A percentile compares a stretch with the other conserved stretches of the same genome.
Evolutionary conservation across 2,797 vertebrate genomes (phyloP).

Genomic region (Catamblyrhynchus diadema): DNA sequence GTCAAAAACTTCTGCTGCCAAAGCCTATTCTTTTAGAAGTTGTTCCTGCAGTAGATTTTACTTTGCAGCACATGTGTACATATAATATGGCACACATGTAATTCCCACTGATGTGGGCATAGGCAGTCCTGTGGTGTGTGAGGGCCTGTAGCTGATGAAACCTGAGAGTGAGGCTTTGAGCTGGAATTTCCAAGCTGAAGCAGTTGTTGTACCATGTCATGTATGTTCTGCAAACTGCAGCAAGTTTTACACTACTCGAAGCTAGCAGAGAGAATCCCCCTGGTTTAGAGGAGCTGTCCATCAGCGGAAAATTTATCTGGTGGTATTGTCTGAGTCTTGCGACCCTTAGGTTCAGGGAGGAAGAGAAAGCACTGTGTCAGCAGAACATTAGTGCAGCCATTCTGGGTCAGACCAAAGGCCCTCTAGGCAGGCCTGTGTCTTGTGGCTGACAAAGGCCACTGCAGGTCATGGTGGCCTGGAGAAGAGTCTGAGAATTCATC

Average conservation of each 20-base stretch:
- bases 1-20: background rate
- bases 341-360: background rate
- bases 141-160: background rate
- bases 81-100: background rate
- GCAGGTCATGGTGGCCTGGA: background rate
- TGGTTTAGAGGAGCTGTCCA: background rate
- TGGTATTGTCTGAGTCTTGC: background rate
- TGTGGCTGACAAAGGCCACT: background rate
- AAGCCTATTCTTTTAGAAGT: background rate
- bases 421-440: rapidly evolving
- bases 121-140: background rate
- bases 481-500: background rate
- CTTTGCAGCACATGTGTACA: background rate
- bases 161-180: background rate
- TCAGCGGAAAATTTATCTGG: background rate
- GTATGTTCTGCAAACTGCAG: background rate
- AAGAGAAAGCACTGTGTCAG: background rate
- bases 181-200: background rate
- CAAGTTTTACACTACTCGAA: background rate
- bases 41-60: background rate
- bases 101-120: background rate
- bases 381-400: background rate
- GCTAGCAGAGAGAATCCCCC: background rate
- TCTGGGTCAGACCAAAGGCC: background rate
- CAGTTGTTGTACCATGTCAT: rapidly evolving